Evolutionary conservation across 2,888 invertebrate genomes (phyloP).

Genomic region (Sminthurides aquaticus): DNA sequence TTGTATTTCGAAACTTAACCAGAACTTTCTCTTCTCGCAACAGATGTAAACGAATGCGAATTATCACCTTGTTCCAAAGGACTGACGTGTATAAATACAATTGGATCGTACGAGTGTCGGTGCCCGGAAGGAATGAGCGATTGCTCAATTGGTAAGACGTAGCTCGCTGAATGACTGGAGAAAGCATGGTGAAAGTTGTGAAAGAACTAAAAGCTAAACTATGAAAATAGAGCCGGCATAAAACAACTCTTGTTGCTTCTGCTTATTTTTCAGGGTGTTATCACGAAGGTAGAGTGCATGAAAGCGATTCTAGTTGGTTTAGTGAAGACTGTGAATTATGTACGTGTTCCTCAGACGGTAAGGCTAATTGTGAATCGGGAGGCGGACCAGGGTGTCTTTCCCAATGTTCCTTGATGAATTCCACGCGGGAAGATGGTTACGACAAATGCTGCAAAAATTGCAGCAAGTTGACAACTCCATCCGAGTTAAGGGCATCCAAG

Average conservation of each 20-base stretch:
- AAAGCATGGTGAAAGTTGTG: no score
- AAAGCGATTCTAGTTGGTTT: constrained; percentile 41
- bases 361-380: constrained; percentile 26
- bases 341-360: constrained; percentile 39
- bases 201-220: no score
- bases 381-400: constrained; percentile 29
- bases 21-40: no score
- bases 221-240: no score
- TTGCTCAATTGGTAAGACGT: constrained; percentile 45
- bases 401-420: constrained; percentile 34
- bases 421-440: constrained; percentile 22
- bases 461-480: constrained; percentile 20
- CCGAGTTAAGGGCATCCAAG: constrained; percentile 12
- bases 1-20: no score
- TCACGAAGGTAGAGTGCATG: constrained; percentile 54
- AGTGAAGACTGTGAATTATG: constrained; percentile 43
- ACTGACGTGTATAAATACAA: constrained; percentile 69
- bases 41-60: constrained; percentile 77
- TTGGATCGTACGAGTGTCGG: constrained; percentile 70
- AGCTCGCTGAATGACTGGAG: no score
- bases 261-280: constrained; percentile 64
- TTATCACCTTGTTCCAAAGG: constrained; percentile 72
- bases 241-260: no score
- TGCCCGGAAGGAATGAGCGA: constrained; percentile 52
- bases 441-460: constrained; percentile 40